Percentiles rank a stretch among this genome's conserved stretches.
These are phyloP conservation scores for Phalacrocorax carbo DNA, from an alignment of 2,113 vertebrate genomes.

Conservation along the genomic window DNA sequence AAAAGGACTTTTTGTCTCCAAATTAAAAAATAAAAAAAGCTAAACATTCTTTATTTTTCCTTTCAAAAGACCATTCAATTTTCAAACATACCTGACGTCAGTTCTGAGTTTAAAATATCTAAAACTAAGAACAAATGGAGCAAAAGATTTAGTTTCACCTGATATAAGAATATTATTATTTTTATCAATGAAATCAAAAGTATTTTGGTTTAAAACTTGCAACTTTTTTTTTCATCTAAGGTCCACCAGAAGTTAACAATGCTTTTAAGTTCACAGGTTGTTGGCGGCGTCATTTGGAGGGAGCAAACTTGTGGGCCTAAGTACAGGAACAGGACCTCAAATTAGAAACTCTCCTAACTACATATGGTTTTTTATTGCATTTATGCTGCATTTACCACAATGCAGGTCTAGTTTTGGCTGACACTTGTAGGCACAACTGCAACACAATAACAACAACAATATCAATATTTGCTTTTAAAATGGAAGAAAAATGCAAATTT, in stretches of 20 bases:
- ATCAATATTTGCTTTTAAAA: conserved; percentile 38
- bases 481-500: not conserved
- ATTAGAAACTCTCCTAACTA: not conserved
- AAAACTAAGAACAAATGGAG: not conserved
- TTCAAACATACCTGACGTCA: not conserved
- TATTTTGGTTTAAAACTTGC: not conserved
- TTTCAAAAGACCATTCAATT: not conserved
- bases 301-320: not conserved
- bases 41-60: not conserved
- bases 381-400: not conserved
- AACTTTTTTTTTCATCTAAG: not conserved
- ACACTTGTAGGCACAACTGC: conserved; percentile 1
- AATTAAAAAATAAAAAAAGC: not conserved
- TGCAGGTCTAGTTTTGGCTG: not conserved
- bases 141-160: not conserved
- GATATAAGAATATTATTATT: not conserved
- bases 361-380: not conserved
- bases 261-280: not conserved
- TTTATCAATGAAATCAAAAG: not conserved
- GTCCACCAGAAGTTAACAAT: not conserved
- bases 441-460: conserved; percentile 49
- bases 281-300: not conserved
- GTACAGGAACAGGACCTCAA: not conserved
- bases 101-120: not conserved
- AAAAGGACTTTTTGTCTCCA: not conserved